Percentiles rank a stretch among this genome's conserved stretches.
These are phyloP conservation scores for Zelostemma sp. DNA, from an alignment of 1,140 invertebrate genomes.

Conservation along the genomic window DNA sequence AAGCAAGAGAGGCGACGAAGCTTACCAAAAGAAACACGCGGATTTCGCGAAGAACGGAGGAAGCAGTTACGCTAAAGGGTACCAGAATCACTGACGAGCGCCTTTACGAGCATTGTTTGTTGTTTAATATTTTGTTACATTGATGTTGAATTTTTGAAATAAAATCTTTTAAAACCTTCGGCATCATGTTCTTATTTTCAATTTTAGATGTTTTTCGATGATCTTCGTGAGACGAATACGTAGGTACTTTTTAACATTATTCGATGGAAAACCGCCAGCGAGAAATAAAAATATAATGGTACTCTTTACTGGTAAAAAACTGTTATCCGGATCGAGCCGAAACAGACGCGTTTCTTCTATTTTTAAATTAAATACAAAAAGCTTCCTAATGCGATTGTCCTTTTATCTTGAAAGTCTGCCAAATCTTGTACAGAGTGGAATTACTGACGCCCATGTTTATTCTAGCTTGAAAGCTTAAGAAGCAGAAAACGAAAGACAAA, in stretches of 20 bases:
- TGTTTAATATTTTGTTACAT: neutral
- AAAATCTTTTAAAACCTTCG: neutral
- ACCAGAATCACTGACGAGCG: conserved; percentile 58
- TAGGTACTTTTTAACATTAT: too few relatives aligned
- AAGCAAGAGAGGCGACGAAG: conserved; percentile 61
- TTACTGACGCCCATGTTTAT: neutral
- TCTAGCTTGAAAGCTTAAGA: neutral
- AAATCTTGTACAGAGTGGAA: neutral
- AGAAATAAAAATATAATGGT: neutral
- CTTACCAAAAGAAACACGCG: conserved; percentile 59
- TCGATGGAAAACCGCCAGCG: neutral
- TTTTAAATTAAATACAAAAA: neutral
- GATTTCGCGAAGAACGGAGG: conserved; percentile 64
- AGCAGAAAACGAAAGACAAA: neutral
- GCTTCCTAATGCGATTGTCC: too few relatives aligned
- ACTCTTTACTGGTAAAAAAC: neutral
- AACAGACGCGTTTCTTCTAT: neutral
- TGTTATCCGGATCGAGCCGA: too few relatives aligned
- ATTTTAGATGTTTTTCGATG: too few relatives aligned
- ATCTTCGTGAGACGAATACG: too few relatives aligned
- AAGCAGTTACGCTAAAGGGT: conserved; percentile 59
- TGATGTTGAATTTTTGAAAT: neutral
- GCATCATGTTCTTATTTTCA: too few relatives aligned
- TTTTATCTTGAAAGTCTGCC: neutral
- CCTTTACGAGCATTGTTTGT: too few relatives aligned